phyloP scores from a whole-genome alignment of 2,888 invertebrate genomes.

The Chrysomela aeneicollis region DNA sequence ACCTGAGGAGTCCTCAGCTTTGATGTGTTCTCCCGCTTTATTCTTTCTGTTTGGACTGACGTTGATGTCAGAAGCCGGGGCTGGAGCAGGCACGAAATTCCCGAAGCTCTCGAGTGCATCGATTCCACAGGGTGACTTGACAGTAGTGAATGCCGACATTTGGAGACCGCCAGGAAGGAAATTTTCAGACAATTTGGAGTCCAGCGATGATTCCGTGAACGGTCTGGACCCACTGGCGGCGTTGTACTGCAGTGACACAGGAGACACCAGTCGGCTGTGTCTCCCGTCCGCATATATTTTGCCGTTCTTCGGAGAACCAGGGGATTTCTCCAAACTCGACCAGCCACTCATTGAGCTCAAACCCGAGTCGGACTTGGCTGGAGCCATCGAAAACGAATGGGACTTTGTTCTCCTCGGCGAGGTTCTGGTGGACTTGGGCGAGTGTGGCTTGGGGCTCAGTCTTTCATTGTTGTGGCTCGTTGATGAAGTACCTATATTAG shows the following conservation, averaged over 20 bases:
- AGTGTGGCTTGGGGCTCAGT: conserved; percentile 71
- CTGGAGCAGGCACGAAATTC: conserved; percentile 65
- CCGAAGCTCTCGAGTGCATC: conserved; percentile 62
- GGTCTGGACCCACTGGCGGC: conserved; percentile 54
- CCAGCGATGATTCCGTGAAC: conserved; percentile 67
- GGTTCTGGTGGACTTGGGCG: conserved; percentile 76
- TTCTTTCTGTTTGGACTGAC: conserved; percentile 64
- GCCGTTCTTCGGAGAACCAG: conserved; percentile 76
- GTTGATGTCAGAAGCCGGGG: conserved; percentile 63
- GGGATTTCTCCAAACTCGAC: conserved; percentile 86
- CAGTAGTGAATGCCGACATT: conserved; percentile 65
- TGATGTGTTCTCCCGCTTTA: conserved; percentile 49
- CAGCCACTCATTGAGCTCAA: conserved; percentile 88
- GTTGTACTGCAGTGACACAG: conserved; percentile 31
- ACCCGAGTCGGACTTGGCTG: conserved; percentile 86
- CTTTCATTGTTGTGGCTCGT: conserved; percentile 61
- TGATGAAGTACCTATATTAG: conserved; percentile 55
- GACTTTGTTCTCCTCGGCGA: conserved; percentile 75
- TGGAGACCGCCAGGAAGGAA: conserved; percentile 64
- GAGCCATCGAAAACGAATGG: conserved; percentile 69
- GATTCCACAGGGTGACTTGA: conserved; percentile 64
- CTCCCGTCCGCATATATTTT: conserved; percentile 47
- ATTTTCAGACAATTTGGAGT: conserved; percentile 59
- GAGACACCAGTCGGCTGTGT: conserved; percentile 40
- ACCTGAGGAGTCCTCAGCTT: conserved; percentile 49